phyloP scores from a whole-genome alignment of 2,888 invertebrate genomes.

The Caenorhabditis uteleia region DNA sequence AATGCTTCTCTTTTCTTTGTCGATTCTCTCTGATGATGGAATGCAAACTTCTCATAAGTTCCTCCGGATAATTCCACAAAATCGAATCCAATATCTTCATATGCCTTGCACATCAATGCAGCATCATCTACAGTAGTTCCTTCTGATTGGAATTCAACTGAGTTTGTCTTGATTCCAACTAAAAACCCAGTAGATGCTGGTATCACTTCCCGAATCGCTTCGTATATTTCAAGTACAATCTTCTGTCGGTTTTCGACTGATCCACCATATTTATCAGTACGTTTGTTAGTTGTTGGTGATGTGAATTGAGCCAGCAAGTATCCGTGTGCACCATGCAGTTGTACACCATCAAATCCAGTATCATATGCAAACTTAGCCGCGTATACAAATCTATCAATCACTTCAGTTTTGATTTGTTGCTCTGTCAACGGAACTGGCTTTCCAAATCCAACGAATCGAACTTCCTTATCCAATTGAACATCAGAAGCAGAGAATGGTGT shows the following conservation, averaged over 20 bases:
- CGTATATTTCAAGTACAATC: slow-evolving; percentile 52
- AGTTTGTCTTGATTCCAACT: slow-evolving; percentile 59
- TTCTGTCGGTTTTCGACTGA: slow-evolving; percentile 47
- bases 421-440: slow-evolving; percentile 44
- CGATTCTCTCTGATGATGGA: slow-evolving; percentile 50
- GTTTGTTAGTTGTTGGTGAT: slow-evolving; percentile 58
- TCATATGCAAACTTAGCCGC: slow-evolving; percentile 40
- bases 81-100: slow-evolving; percentile 48
- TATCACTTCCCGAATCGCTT: slow-evolving; percentile 49
- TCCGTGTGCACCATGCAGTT: slow-evolving; percentile 60
- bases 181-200: slow-evolving; percentile 49
- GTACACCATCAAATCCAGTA: slow-evolving; percentile 56
- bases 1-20: slow-evolving; percentile 56
- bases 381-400: slow-evolving; percentile 42
- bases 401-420: slow-evolving; percentile 55
- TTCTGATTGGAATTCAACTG: slow-evolving; percentile 57
- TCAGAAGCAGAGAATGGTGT: slow-evolving; percentile 52
- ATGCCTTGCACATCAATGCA: slow-evolving; percentile 23
- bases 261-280: slow-evolving; percentile 60
- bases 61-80: slow-evolving; percentile 63
- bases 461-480: slow-evolving; percentile 29
- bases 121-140: slow-evolving; percentile 53
- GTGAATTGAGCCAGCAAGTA: slow-evolving; percentile 59
- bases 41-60: slow-evolving; percentile 52
- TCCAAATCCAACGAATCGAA: slow-evolving; percentile 35